These are phyloP conservation scores for Lepeophtheirus salmonis DNA, from an alignment of 1,140 invertebrate species.

Conservation along the genomic window DNA sequence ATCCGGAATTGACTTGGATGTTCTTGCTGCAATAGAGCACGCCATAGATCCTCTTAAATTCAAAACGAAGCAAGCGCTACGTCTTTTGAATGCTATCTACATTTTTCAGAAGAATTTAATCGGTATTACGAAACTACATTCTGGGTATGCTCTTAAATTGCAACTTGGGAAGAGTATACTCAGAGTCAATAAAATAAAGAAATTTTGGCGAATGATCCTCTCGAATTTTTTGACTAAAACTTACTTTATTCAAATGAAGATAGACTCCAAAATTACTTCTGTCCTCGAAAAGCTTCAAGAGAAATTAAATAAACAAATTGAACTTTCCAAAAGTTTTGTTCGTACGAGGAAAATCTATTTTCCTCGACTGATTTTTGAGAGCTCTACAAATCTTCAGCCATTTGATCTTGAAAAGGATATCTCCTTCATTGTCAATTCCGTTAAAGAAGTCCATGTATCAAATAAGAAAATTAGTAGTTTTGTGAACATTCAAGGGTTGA, in stretches of 20 bases:
- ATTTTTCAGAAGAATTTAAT: not conserved
- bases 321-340: not conserved
- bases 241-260: not conserved
- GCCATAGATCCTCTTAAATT: not conserved
- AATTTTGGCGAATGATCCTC: not conserved
- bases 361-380: not conserved
- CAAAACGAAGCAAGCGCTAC: not conserved
- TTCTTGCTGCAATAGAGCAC: not conserved
- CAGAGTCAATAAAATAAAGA: not conserved
- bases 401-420: not conserved
- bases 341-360: not conserved
- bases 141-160: not conserved
- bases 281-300: not conserved
- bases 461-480: not conserved
- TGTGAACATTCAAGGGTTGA: not conserved
- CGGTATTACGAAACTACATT: not conserved
- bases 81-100: not conserved
- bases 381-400: not conserved
- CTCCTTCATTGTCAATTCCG: not conserved
- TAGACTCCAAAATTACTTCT: not conserved
- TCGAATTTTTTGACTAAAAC: not conserved
- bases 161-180: not conserved
- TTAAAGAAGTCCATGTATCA: not conserved
- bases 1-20: not conserved
- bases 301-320: not conserved